These are phyloP conservation scores for Lampris incognitus DNA, from an alignment of 2,113 vertebrate genomes.

Conservation along the genomic window DNA sequence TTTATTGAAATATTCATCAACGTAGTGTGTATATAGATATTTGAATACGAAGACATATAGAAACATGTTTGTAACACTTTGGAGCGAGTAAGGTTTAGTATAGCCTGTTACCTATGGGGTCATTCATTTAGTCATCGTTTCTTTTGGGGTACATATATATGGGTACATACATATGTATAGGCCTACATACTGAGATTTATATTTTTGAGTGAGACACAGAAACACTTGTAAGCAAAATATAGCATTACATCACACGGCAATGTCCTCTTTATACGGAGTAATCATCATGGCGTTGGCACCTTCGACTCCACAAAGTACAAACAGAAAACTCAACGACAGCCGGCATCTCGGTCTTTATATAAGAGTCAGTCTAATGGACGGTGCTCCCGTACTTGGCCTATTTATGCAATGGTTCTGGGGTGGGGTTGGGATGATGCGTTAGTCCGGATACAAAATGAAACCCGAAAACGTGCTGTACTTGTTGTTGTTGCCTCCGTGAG, in stretches of 20 bases:
- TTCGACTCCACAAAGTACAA: not conserved
- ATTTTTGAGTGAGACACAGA: slow-evolving; percentile 25
- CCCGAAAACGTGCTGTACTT: slow-evolving; percentile 98
- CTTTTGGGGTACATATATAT: slow-evolving; percentile 28
- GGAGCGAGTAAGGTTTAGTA: not conserved
- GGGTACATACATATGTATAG: slow-evolving; percentile 6
- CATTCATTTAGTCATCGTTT: not conserved
- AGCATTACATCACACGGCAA: slow-evolving; percentile 25
- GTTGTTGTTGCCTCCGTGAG: slow-evolving; percentile 94
- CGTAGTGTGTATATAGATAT: not conserved
- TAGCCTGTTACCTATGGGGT: not conserved
- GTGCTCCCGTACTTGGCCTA: not conserved
- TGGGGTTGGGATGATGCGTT: slow-evolving; percentile 21
- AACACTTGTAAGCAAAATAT: slow-evolving; percentile 21
- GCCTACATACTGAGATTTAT: not conserved
- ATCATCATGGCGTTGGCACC: not conserved
- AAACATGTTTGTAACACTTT: slow-evolving; percentile 31
- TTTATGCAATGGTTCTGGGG: not conserved
- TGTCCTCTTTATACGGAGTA: slow-evolving; percentile 5
- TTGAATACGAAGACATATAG: slow-evolving; percentile 37
- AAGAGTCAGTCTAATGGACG: slow-evolving; percentile 6
- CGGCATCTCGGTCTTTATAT: not conserved
- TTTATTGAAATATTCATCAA: slow-evolving; percentile 61
- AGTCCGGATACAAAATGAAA: slow-evolving; percentile 94
- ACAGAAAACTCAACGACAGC: slow-evolving; percentile 8